Conservation (phyloP, 2,113 vertebrate genomes). For the Phaethon lepturus region DNA sequence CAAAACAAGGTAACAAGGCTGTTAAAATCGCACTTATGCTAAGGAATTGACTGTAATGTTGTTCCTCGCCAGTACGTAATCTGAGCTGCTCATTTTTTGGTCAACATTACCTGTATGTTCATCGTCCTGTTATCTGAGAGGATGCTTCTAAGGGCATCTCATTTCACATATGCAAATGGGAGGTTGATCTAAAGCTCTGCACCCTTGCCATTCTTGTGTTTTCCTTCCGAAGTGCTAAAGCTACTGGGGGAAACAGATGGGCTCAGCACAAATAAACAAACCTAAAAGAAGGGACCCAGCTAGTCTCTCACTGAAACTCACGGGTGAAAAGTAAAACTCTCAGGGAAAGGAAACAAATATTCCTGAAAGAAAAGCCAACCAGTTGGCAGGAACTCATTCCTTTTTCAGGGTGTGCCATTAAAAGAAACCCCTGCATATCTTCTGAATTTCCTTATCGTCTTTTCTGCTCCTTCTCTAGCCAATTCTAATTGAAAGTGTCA, state of each 20-base stretch:
- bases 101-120: accelerated
- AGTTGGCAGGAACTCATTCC: neutral
- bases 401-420: neutral
- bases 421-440: neutral
- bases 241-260: neutral
- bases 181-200: neutral
- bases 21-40: neutral
- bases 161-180: neutral
- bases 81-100: neutral
- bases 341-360: neutral
- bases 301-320: neutral
- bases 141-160: neutral
- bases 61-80: neutral
- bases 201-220: neutral
- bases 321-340: neutral
- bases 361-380: neutral
- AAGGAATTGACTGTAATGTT: neutral
- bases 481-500: neutral
- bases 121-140: neutral
- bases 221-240: neutral
- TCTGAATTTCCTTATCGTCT: neutral
- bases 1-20: neutral
- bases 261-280: neutral
- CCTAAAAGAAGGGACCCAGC: neutral
- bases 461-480: neutral